Base-by-base conservation (phyloP, 37 sponge, comb jelly and placozoan genomes). In the Hormiphora californensis region DNA sequence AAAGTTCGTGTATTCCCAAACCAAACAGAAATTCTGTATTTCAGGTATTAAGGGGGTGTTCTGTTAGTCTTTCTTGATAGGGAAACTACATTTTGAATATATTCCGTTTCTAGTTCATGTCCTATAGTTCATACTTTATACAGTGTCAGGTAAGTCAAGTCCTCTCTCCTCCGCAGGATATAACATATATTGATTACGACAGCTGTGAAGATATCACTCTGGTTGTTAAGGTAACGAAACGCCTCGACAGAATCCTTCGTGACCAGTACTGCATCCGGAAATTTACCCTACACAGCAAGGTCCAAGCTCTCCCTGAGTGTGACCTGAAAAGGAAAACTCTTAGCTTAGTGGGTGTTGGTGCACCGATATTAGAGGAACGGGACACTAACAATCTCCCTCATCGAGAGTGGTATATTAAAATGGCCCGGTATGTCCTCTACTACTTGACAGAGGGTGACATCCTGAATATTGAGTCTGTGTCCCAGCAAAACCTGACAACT, bases 161-260 rank as follows among this genome's bases (percentile, higher is more conserved):
- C 19, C 19, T 19, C 25, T 57, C 21, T 27, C 7, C 19, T 57
- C 25, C 43, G 19, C 81, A 73, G 81, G 81, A 73, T 21, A n/a
- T 43, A 43, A 73, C 81, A 4, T 73, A 43, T 33, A 73, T 73
- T 73, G 81, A 73, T 28, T 73, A 73, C 44, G 81, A 73, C 23
- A 43, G 43, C 40, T 73, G 43, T 40, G 81, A 73, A 30, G 81
- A 73, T 40, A 73, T 73, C 81, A 73, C 46, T 40, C 40, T 73
- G 0, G 81, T 46, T n/a, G 35, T 73, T 17, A 73, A 32, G 3
- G 46, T 73, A 27, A 73, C 81, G n/a, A 73, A 73, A 30, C 9
- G 81, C 17, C 8, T 73, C 21, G 81, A 73, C 44, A 33, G 38
- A 22, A 73, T 73, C 23, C 81, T 73, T 9, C 40, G 35, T 22